A percentile compares a stretch with the other conserved stretches of the same genome.
Evolutionary conservation across 1,140 invertebrate species (phyloP).

Genomic region (Ruditapes philippinarum): DNA sequence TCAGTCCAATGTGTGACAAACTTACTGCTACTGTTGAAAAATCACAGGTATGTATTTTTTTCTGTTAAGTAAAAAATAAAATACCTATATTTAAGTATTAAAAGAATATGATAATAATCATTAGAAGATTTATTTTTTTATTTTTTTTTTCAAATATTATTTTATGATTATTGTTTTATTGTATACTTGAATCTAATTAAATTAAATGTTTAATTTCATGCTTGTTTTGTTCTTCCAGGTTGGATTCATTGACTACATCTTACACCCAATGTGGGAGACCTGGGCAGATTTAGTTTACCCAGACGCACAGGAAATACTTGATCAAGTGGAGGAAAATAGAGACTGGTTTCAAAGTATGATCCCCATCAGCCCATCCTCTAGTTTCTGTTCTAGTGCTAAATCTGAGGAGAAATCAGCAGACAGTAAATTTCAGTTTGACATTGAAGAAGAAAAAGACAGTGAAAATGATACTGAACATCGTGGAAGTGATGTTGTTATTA

Average conservation of each 20-base stretch:
- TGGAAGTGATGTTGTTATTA: constrained; percentile 38
- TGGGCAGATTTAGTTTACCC: constrained; percentile 99
- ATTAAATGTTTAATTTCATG: neutral
- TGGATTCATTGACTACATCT: constrained; percentile 99
- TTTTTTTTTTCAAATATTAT: no score
- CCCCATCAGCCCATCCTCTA: constrained; percentile 88
- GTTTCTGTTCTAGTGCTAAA: constrained; percentile 79
- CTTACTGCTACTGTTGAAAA: constrained; percentile 98
- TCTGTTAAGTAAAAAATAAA: no score
- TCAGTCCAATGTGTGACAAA: constrained; percentile 98
- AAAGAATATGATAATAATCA: no score
- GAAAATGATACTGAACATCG: neutral
- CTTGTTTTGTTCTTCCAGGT: constrained; percentile 89
- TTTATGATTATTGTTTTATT: no score
- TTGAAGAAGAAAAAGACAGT: constrained; percentile 79
- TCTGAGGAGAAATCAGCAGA: constrained; percentile 82
- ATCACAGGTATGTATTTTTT: constrained; percentile 91
- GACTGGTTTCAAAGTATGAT: constrained; percentile 96
- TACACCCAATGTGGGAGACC: constrained; percentile 99
- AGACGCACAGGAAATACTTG: constrained; percentile 98
- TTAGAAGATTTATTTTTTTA: no score
- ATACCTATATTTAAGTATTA: no score
- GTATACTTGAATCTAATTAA: no score
- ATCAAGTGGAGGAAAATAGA: constrained; percentile 98
- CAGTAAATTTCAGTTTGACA: constrained; percentile 80